A percentile compares a stretch with the other conserved stretches of the same genome.
These are phyloP conservation scores for Lemur catta DNA, from an alignment of 2,797 vertebrate species.

Conservation along the genomic window DNA sequence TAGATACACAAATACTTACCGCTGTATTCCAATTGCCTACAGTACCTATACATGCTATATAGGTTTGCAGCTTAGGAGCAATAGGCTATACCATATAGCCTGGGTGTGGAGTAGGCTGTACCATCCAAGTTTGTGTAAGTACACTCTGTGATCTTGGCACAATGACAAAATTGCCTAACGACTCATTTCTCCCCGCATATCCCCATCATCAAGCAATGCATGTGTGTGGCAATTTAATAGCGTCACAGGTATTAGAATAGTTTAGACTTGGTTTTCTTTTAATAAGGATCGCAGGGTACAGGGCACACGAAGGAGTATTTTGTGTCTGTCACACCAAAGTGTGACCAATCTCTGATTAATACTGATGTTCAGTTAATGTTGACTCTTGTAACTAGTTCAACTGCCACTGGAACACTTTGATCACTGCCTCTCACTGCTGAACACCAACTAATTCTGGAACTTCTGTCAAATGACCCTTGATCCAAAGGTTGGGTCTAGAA, in stretches of 20 bases:
- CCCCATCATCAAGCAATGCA: neutral
- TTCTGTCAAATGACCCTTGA: neutral
- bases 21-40: neutral
- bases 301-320: neutral
- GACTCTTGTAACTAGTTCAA: constrained; percentile 4
- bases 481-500: neutral
- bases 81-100: neutral
- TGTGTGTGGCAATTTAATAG: neutral
- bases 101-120: neutral
- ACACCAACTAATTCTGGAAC: neutral
- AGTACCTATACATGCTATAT: no score
- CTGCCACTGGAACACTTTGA: neutral
- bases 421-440: neutral
- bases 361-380: neutral
- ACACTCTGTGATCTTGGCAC: neutral
- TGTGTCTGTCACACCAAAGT: neutral
- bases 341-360: neutral
- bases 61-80: neutral
- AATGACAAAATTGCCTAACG: neutral
- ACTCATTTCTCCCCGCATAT: neutral
- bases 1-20: neutral
- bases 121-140: neutral
- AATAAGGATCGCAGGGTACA: neutral
- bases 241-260: neutral
- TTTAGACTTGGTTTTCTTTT: neutral